Percentiles rank a stretch among this genome's conserved stretches.
These are phyloP conservation scores for Caenorhabditis sp. DNA, from an alignment of 2,888 invertebrate genomes.

Conservation along the genomic window DNA sequence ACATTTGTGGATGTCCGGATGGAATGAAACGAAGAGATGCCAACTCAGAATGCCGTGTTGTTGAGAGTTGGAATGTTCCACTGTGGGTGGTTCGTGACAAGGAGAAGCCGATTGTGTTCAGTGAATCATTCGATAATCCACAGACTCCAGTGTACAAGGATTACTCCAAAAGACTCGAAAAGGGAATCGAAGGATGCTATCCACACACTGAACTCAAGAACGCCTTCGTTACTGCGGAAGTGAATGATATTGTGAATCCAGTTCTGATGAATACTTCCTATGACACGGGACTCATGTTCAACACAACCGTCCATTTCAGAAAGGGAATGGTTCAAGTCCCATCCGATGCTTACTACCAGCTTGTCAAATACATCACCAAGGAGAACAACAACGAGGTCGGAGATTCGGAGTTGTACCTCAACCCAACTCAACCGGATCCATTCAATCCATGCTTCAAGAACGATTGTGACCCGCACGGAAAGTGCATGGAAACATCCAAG, in stretches of 20 bases:
- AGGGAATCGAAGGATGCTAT: slow-evolving; percentile 81
- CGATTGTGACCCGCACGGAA: slow-evolving; percentile 80
- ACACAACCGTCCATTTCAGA: slow-evolving; percentile 82
- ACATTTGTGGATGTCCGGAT: slow-evolving; percentile 81
- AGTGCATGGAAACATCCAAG: slow-evolving; percentile 81
- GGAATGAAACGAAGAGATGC: slow-evolving; percentile 79
- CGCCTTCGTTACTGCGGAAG: slow-evolving; percentile 80
- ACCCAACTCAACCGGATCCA: slow-evolving; percentile 81
- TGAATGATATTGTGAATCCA: slow-evolving; percentile 81
- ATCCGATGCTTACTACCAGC: slow-evolving; percentile 79
- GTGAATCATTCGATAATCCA: slow-evolving; percentile 78
- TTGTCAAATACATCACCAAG: slow-evolving; percentile 79
- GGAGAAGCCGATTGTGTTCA: slow-evolving; percentile 78
- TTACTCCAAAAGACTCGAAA: slow-evolving; percentile 69
- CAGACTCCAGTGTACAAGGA: slow-evolving; percentile 74
- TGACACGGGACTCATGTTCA: slow-evolving; percentile 81
- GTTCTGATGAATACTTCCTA: slow-evolving; percentile 80
- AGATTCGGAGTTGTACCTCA: slow-evolving; percentile 80
- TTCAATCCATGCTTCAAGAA: slow-evolving; percentile 83
- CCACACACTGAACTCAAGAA: slow-evolving; percentile 79
- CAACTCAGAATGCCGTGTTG: slow-evolving; percentile 78
- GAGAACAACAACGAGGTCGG: slow-evolving; percentile 82
- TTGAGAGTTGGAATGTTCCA: slow-evolving; percentile 82
- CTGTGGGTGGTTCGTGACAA: slow-evolving; percentile 80
- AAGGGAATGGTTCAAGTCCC: slow-evolving; percentile 81